A percentile compares a stretch with the other conserved stretches of the same genome.
Evolutionary conservation across 2,113 vertebrate species (phyloP).

Genomic region (Catharus fuscescens): DNA sequence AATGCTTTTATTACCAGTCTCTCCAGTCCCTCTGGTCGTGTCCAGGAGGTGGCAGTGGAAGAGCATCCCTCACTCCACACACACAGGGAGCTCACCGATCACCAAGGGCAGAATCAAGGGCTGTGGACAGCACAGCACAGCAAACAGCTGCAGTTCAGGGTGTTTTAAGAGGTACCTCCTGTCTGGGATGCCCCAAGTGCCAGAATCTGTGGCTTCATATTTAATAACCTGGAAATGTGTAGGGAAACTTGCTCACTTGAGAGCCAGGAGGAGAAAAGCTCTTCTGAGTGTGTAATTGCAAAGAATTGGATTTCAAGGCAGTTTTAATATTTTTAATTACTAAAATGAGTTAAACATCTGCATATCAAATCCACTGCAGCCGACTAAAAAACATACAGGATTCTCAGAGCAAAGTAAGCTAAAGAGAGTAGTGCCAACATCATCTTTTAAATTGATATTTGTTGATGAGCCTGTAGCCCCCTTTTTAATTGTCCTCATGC

Average conservation of each 20-base stretch:
- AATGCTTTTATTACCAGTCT: accelerated
- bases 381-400: background rate
- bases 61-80: background rate
- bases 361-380: background rate
- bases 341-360: background rate
- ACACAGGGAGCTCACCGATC: accelerated
- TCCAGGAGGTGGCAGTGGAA: constrained; percentile 72
- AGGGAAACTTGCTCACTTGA: background rate
- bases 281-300: background rate
- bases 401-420: background rate
- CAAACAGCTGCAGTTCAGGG: accelerated
- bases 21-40: background rate
- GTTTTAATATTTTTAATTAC: background rate
- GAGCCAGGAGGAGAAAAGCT: background rate
- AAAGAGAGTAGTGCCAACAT: background rate
- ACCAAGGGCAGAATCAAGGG: accelerated
- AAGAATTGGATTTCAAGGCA: background rate
- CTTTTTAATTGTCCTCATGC: background rate
- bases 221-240: background rate
- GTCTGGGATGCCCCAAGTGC: accelerated
- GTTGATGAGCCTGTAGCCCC: background rate
- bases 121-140: accelerated
- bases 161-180: background rate
- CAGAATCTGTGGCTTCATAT: background rate
- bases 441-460: accelerated